phyloP scores from a whole-genome alignment of 2,797 vertebrate species.

The Botia kubotai region DNA sequence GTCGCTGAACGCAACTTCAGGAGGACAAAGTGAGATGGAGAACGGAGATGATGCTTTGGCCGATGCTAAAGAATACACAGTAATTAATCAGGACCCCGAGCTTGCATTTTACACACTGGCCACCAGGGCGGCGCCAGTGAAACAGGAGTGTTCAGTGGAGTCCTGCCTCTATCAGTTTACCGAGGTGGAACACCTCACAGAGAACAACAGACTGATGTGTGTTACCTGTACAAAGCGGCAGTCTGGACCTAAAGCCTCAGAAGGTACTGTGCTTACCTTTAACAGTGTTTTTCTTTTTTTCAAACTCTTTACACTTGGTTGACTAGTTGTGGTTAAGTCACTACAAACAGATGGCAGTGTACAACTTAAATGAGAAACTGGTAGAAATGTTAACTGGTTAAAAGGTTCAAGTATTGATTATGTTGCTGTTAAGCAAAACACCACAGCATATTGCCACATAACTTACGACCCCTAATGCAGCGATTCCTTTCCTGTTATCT shows the following conservation, averaged over 20 bases:
- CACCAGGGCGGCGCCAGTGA: slow-evolving; percentile 74
- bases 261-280: slow-evolving; percentile 59
- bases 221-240: slow-evolving; percentile 85
- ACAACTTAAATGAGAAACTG: neutral
- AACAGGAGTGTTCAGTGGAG: slow-evolving; percentile 85
- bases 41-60: slow-evolving; percentile 38
- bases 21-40: slow-evolving; percentile 65
- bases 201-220: slow-evolving; percentile 92
- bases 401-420: too few species aligned
- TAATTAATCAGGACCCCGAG: slow-evolving; percentile 83
- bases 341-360: too few species aligned
- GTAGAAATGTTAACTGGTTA: too few species aligned
- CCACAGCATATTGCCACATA: too few species aligned
- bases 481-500: too few species aligned
- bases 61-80: slow-evolving; percentile 64
- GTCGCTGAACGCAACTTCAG: slow-evolving; percentile 66
- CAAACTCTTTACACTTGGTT: too few species aligned
- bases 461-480: too few species aligned
- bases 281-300: neutral
- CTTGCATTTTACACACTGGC: slow-evolving; percentile 88
- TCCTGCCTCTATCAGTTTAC: slow-evolving; percentile 93
- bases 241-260: slow-evolving; percentile 61
- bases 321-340: too few species aligned
- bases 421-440: too few species aligned
- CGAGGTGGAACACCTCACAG: slow-evolving; percentile 87